phyloP scores from a whole-genome alignment of 2,888 invertebrate species.

The Lasioglossum pauxillum region DNA sequence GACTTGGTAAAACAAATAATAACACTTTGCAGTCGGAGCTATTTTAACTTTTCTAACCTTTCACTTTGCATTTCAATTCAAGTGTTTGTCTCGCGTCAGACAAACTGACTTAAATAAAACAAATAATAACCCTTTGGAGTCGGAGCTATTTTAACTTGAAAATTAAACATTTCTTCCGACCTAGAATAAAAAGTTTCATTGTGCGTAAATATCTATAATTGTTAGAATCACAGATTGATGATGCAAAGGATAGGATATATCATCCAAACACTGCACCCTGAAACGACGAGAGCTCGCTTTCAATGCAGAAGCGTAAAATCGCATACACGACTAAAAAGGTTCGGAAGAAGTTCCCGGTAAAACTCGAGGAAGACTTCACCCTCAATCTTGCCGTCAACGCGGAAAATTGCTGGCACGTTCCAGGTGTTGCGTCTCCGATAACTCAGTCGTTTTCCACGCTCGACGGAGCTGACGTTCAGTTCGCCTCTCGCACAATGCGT shows the following conservation, averaged over 20 bases:
- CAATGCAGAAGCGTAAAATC: neutral
- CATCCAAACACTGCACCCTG: neutral
- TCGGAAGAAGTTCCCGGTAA: neutral
- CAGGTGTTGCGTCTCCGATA: constrained; percentile 37
- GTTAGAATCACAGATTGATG: no score
- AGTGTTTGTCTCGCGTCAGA: no score
- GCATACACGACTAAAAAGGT: neutral
- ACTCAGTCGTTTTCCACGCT: constrained; percentile 42
- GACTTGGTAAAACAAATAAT: no score
- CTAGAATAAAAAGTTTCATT: no score
- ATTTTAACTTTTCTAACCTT: no score
- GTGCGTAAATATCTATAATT: no score
- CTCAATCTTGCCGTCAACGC: neutral
- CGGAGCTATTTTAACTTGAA: no score
- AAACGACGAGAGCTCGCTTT: neutral
- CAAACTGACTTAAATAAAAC: neutral
- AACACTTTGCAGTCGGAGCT: no score
- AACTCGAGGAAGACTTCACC: neutral
- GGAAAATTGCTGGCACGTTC: neutral
- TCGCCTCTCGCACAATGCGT: constrained; percentile 32
- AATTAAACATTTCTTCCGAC: no score
- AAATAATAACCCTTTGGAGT: no score
- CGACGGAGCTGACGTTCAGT: constrained; percentile 51
- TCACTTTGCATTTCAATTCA: no score
- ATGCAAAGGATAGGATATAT: neutral